Base-by-base conservation (phyloP, 2,888 invertebrate species). In the Tubiluchus corallicola region DNA sequence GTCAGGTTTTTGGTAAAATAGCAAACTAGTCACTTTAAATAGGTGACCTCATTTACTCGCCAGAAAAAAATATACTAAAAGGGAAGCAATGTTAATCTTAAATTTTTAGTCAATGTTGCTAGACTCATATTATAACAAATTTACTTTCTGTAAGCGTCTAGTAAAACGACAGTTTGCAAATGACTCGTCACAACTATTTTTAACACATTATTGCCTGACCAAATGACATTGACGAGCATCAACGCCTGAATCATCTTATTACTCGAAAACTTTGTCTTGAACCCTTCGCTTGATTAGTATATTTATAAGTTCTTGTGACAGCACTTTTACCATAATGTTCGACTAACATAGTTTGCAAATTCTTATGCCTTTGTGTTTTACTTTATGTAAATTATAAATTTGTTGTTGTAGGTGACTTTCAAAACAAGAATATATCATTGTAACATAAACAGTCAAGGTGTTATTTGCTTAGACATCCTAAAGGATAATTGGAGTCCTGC, bases 401-500 rank as follows among this genome's bases (percentile, higher is more conserved):
- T 43, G 4, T 21, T 17, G 19, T 13, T 45, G 38, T 57, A 70
- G 70, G 65, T 71, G 37, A 62, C 82, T 61, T 90, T 90, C 72
- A 76, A 83, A 51, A 98, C 96, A 51, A 77, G 94, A 61, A 96
- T 98, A 68, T 98, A 96, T 68, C 96, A 98, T 66, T 94, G 94
- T 74, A 98, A 96, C 72, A 94, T 98, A 65, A 94, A 94, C 73
- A 88, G 87, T 64, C 90, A 92, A 70, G 96, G 96, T 48, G 88
- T 88, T 48, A 94, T 96, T 64, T 96, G 94, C 67, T 74, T 96
- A 70, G 94, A 94, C 66, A 92, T 94, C 58, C 74, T 92, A 55
- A 92, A 94, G 69, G 92, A 94, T 68, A 92, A 94, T 68, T 98
- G 96, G 96, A 90, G 88, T 21, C 92, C 96, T n/a, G 92, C 94